Evolutionary conservation across 2,888 invertebrate genomes (phyloP).

Genomic region (Malthinus flaveolus): DNA sequence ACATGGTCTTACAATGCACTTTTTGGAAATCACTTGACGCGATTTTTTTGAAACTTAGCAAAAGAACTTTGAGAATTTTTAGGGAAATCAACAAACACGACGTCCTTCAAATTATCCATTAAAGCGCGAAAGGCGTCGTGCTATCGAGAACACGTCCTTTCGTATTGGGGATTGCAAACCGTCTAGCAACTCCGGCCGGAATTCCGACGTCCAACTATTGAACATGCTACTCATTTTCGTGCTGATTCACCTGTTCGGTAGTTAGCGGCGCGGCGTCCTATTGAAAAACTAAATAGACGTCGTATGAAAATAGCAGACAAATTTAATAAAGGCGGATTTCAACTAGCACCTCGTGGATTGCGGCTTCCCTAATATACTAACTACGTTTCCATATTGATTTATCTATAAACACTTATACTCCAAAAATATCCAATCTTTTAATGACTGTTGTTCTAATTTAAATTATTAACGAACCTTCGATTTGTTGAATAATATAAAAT

Average conservation of each 20-base stretch:
- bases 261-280: conserved; percentile 61
- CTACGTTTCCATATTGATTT: too few species aligned
- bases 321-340: too few species aligned
- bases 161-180: conserved; percentile 48
- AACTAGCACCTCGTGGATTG: too few species aligned
- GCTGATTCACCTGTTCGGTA: conserved; percentile 65
- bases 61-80: background rate
- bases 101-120: background rate
- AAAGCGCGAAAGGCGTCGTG: conserved; percentile 52
- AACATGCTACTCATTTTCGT: conserved; percentile 55
- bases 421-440: too few species aligned
- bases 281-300: conserved; percentile 10
- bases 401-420: too few species aligned
- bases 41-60: background rate
- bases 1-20: background rate
- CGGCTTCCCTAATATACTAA: too few species aligned
- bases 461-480: too few species aligned
- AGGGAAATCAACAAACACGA: background rate
- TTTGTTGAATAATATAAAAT: too few species aligned
- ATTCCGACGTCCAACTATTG: conserved; percentile 48
- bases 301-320: too few species aligned
- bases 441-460: too few species aligned
- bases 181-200: conserved; percentile 47
- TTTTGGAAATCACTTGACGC: background rate
- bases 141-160: conserved; percentile 18